Percentiles rank a stretch among this genome's conserved stretches.
These are phyloP conservation scores for Dufourea novaeangliae DNA, from an alignment of 1,140 invertebrate species.

Conservation along the genomic window DNA sequence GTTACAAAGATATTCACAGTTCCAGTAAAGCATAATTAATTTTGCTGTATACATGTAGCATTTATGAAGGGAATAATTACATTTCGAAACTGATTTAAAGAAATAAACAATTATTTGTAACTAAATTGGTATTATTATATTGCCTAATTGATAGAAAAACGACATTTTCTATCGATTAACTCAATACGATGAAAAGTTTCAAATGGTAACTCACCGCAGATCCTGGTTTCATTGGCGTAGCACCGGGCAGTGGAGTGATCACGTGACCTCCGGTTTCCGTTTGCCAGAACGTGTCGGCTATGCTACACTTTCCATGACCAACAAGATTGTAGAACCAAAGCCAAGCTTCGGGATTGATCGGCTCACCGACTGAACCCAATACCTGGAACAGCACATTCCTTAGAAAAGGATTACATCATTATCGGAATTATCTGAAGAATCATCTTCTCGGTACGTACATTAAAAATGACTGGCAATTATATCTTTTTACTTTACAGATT, in stretches of 20 bases:
- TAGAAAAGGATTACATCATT: constrained; percentile 54
- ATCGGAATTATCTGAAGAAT: not conserved
- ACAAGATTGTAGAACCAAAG: constrained; percentile 96
- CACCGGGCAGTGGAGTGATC: constrained; percentile 96
- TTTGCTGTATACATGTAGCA: too few relatives aligned
- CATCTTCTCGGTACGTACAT: too few relatives aligned
- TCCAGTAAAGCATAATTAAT: too few relatives aligned
- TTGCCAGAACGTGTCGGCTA: constrained; percentile 99
- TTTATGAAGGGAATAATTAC: too few relatives aligned
- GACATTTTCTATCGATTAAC: too few relatives aligned
- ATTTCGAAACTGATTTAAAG: too few relatives aligned
- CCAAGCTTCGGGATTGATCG: constrained; percentile 99
- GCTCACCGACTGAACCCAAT: constrained; percentile 97
- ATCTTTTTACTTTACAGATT: too few relatives aligned
- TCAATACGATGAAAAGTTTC: too few relatives aligned
- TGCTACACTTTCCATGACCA: constrained; percentile 91
- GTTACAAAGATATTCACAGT: too few relatives aligned
- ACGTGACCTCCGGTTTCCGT: constrained; percentile 98
- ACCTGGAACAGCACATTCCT: constrained; percentile 87
- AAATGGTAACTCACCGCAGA: constrained; percentile 89
- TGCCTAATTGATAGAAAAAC: too few relatives aligned
- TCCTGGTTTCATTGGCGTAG: constrained; percentile 97
- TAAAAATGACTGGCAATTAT: not conserved
- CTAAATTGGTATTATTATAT: too few relatives aligned
- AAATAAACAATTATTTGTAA: too few relatives aligned